Conservation (phyloP, 35 echinoderm and acorn worm genomes). For the Heliocidaris erythrogramma region DNA sequence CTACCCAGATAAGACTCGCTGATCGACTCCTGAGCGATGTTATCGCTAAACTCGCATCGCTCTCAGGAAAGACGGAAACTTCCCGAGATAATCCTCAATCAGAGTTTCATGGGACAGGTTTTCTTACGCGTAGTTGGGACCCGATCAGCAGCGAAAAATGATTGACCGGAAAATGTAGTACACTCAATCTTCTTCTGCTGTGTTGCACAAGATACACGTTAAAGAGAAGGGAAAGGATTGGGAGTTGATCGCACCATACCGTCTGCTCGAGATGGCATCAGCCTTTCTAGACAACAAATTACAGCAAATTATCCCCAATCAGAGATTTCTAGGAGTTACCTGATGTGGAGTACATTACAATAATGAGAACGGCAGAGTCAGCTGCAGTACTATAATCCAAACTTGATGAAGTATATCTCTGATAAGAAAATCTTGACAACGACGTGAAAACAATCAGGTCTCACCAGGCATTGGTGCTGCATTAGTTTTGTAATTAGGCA, state of each 20-base stretch:
- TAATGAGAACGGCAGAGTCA: neutral
- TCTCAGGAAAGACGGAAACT: neutral
- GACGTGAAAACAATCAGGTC: neutral
- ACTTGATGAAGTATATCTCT: neutral
- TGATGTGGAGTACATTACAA: neutral
- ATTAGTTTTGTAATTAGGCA: neutral
- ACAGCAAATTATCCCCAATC: conserved; percentile 1
- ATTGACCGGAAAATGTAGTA: neutral
- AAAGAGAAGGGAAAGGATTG: neutral
- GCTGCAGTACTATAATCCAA: neutral
- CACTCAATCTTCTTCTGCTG: neutral
- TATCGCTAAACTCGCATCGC: neutral
- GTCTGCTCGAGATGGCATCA: neutral
- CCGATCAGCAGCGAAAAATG: neutral
- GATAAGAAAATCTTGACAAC: neutral
- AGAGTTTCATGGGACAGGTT: neutral
- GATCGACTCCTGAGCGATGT: neutral
- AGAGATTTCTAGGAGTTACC: neutral
- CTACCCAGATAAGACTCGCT: neutral
- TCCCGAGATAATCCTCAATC: neutral
- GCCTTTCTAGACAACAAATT: neutral
- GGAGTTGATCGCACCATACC: neutral
- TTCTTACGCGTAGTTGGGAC: neutral
- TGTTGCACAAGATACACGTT: neutral
- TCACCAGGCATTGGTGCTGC: too few species aligned